Evolutionary conservation across 2,888 invertebrate species (phyloP).

Genomic region (Anagyrus pseudococci): DNA sequence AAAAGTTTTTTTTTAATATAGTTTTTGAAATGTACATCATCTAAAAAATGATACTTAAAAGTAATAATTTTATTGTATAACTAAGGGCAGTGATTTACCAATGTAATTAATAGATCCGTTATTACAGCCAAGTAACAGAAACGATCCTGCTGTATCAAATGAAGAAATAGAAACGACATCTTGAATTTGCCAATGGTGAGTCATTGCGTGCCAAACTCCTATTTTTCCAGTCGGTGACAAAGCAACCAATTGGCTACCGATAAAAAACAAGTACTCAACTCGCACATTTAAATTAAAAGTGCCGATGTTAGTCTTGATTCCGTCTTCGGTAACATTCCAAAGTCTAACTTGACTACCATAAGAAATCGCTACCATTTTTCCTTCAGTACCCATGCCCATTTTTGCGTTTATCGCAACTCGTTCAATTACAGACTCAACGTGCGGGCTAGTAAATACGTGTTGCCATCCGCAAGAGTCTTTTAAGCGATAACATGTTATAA

Average conservation of each 20-base stretch:
- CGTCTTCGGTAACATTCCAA: slow-evolving; percentile 83
- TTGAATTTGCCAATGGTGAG: slow-evolving; percentile 98
- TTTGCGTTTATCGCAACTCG: slow-evolving; percentile 87
- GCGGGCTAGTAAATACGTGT: slow-evolving; percentile 90
- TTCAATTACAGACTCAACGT: slow-evolving; percentile 88
- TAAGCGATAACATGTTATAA: slow-evolving; percentile 91
- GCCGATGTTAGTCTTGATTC: slow-evolving; percentile 75
- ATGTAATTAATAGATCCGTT: slow-evolving; percentile 98
- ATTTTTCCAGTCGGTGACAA: slow-evolving; percentile 91
- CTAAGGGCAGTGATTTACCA: slow-evolving; percentile 65
- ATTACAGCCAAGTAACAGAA: slow-evolving; percentile 91
- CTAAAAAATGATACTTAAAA: slow-evolving; percentile 7
- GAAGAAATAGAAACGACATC: slow-evolving; percentile 95
- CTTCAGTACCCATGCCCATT: slow-evolving; percentile 65
- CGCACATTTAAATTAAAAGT: slow-evolving; percentile 90
- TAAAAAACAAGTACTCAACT: slow-evolving; percentile 96
- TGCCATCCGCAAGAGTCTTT: slow-evolving; percentile 98
- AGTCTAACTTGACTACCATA: slow-evolving; percentile 78
- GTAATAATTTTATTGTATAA: background rate
- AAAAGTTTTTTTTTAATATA: background rate
- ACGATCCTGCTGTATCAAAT: slow-evolving; percentile 96
- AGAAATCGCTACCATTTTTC: slow-evolving; percentile 85
- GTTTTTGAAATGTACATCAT: background rate
- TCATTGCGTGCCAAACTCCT: slow-evolving; percentile 99
- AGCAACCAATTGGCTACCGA: slow-evolving; percentile 97